A percentile compares a stretch with the other conserved stretches of the same genome.
Evolutionary conservation across 2,888 invertebrate genomes (phyloP).

Genomic region (Eupithecia pulchellata): DNA sequence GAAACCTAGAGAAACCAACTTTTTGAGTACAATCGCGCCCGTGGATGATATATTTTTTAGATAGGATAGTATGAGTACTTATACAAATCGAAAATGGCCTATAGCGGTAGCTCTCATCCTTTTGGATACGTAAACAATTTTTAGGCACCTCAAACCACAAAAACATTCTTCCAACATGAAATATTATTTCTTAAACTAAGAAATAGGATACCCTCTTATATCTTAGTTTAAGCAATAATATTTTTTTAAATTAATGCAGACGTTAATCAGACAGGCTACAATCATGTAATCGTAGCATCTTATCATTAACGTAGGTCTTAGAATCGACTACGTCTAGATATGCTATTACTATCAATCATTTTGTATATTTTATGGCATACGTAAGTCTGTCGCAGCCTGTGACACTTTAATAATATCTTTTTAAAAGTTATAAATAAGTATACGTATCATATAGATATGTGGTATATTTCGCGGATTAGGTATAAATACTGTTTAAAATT

Average conservation of each 20-base stretch:
- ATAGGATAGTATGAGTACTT: background rate
- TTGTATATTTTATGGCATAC: background rate
- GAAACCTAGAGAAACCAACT: background rate
- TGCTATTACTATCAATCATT: constrained; percentile 4
- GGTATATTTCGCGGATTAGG: background rate
- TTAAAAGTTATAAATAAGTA: background rate
- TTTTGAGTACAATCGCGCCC: background rate
- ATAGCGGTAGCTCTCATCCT: background rate
- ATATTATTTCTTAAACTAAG: too few relatives aligned
- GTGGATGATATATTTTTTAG: background rate
- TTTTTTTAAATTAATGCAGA: background rate
- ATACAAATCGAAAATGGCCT: background rate
- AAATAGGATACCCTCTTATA: background rate
- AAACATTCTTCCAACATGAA: too few relatives aligned
- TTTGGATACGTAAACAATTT: background rate
- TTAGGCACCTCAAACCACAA: too few relatives aligned
- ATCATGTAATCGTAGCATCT: background rate
- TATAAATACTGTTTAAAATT: background rate
- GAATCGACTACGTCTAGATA: background rate
- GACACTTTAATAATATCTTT: background rate
- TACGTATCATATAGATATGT: too few relatives aligned
- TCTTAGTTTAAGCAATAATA: background rate
- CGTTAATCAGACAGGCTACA: background rate
- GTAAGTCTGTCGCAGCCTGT: background rate
- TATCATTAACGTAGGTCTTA: background rate